These are phyloP conservation scores for Abramis brama DNA, from an alignment of 2,113 vertebrate species.

Conservation along the genomic window DNA sequence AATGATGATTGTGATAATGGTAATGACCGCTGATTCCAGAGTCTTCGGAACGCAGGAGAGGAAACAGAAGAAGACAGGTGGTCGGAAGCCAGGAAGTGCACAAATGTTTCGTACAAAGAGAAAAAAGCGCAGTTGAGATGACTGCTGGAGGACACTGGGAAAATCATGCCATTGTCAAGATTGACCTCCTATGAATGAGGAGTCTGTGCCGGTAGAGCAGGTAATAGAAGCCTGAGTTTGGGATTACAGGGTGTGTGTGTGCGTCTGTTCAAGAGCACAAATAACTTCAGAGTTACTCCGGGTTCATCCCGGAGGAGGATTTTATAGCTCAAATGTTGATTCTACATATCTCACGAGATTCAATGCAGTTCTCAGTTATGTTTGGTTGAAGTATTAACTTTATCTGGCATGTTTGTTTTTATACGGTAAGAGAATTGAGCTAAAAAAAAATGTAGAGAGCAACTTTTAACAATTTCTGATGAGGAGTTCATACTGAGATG, in stretches of 20 bases:
- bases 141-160: conserved; percentile 38
- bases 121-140: conserved; percentile 21
- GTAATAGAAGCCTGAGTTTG: conserved; percentile 50
- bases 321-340: not conserved
- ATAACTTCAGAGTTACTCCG: conserved; percentile 9
- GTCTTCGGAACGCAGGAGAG: not conserved
- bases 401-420: not conserved
- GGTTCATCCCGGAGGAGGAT: not conserved
- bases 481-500: not conserved
- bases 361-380: not conserved
- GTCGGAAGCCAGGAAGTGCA: not conserved
- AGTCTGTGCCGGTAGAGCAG: conserved; percentile 41
- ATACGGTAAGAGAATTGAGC: not conserved
- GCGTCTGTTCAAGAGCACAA: not conserved
- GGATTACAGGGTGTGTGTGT: conserved; percentile 24
- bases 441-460: not conserved
- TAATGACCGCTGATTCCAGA: conserved; percentile 44
- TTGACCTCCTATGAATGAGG: conserved; percentile 49
- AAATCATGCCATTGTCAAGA: conserved; percentile 42
- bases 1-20: conserved; percentile 57
- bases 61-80: conserved; percentile 1
- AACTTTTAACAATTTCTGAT: not conserved
- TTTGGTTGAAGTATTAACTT: not conserved
- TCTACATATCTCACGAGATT: not conserved
- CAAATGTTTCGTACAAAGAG: conserved; percentile 1